Conservation (phyloP, 2,888 invertebrate genomes). For the Stramonita haemastoma region DNA sequence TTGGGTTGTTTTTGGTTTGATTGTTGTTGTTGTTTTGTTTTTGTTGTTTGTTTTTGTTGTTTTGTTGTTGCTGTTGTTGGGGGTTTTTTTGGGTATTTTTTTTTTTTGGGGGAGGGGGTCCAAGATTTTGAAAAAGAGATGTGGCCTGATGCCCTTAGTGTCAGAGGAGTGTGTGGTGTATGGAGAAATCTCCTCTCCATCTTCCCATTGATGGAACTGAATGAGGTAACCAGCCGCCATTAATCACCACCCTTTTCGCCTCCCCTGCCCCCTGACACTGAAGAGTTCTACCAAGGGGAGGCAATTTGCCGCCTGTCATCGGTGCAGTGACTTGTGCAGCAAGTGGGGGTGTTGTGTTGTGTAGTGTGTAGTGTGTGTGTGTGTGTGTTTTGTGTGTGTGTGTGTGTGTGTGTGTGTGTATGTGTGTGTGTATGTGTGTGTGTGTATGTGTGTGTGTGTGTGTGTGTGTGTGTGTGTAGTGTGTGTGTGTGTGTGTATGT, state of each 20-base stretch:
- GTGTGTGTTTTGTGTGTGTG: too few species aligned
- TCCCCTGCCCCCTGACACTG: not conserved
- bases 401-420: not conserved
- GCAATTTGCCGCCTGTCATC: slow-evolving; percentile 12
- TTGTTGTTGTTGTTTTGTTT: too few species aligned
- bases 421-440: not conserved
- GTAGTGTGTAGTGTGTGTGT: too few species aligned
- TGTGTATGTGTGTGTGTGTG: not conserved
- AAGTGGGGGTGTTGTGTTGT: not conserved
- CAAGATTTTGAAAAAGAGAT: too few species aligned
- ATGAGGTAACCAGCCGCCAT: not conserved
- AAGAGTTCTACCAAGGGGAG: slow-evolving; percentile 3
- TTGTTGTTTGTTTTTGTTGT: too few species aligned
- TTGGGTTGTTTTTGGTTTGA: too few species aligned
- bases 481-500: not conserved
- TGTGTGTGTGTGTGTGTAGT: not conserved
- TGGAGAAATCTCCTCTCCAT: too few species aligned
- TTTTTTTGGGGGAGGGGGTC: too few species aligned
- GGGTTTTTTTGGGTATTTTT: too few species aligned
- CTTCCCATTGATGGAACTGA: not conserved
- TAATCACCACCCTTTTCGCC: slow-evolving; percentile 3
- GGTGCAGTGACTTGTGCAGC: not conserved
- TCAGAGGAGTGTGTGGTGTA: too few species aligned
- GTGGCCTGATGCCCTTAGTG: too few species aligned
- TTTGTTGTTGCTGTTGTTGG: too few species aligned